phyloP scores from a whole-genome alignment of 2,113 vertebrate species.

The Dicentrarchus labrax region DNA sequence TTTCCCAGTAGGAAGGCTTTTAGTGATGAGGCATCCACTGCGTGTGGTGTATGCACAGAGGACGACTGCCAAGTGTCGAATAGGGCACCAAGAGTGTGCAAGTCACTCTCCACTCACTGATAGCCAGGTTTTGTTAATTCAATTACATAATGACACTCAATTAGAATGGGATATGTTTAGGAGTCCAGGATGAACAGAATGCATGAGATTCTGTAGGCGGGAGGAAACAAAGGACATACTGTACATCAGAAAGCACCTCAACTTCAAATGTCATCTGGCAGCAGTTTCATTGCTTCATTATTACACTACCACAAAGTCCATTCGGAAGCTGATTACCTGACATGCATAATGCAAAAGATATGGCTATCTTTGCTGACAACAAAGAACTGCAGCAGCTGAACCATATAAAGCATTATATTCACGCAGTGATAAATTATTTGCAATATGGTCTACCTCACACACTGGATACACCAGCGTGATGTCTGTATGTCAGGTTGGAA shows the following conservation, averaged over 20 bases:
- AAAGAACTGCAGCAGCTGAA: slow-evolving; percentile 41
- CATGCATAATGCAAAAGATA: slow-evolving; percentile 63
- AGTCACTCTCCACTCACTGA: slow-evolving; percentile 42
- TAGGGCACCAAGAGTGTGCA: slow-evolving; percentile 54
- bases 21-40: slow-evolving; percentile 43
- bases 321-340: slow-evolving; percentile 61
- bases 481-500: slow-evolving; percentile 29
- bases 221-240: slow-evolving; percentile 49
- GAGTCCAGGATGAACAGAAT: slow-evolving; percentile 56
- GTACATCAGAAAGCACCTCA: slow-evolving; percentile 45
- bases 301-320: slow-evolving; percentile 37
- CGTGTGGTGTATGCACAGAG: slow-evolving; percentile 30
- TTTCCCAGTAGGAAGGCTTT: slow-evolving; percentile 44
- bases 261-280: slow-evolving; percentile 62
- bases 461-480: slow-evolving; percentile 3
- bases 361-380: slow-evolving; percentile 38
- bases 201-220: slow-evolving; percentile 48
- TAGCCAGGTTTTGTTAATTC: slow-evolving; percentile 58
- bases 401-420: slow-evolving; percentile 17
- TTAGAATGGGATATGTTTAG: slow-evolving; percentile 50
- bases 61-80: slow-evolving; percentile 57
- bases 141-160: slow-evolving; percentile 58
- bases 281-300: slow-evolving; percentile 49
- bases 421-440: slow-evolving; percentile 41
- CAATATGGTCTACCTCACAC: slow-evolving; percentile 20